Evolutionary conservation across 2,888 invertebrate species (phyloP).

Genomic region (Alviniconcha strummeri): DNA sequence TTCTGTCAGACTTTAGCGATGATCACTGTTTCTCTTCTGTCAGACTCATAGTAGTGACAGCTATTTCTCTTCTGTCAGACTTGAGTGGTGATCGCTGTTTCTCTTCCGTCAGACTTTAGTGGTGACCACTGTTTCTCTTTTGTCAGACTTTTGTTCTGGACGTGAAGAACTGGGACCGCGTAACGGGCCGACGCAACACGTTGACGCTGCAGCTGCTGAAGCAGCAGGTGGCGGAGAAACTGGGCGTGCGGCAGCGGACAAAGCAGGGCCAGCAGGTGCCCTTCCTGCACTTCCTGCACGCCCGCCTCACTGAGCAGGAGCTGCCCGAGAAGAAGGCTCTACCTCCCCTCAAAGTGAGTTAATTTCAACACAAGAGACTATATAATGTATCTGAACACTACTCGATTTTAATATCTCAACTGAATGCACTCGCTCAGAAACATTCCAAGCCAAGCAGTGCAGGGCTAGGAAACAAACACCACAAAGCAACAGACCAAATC

Average conservation of each 20-base stretch:
- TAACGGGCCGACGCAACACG: conserved; percentile 61
- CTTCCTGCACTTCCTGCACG: conserved; percentile 59
- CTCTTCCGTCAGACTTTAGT: no score
- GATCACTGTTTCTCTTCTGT: no score
- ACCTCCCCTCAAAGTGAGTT: conserved; percentile 54
- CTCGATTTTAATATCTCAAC: no score
- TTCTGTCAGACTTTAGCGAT: no score
- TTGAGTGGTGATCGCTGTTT: no score
- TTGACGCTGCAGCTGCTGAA: conserved; percentile 59
- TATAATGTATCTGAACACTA: no score
- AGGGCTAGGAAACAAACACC: no score
- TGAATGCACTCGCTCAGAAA: no score
- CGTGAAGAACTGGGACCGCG: conserved; percentile 68
- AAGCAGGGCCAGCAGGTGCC: conserved; percentile 59
- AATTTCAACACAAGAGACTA: no score
- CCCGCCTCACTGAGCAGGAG: conserved; percentile 58
- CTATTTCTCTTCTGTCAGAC: no score
- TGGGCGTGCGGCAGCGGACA: conserved; percentile 55
- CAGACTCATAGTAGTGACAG: no score
- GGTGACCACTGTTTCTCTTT: not conserved
- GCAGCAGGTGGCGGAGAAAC: conserved; percentile 49
- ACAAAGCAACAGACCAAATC: conserved; percentile 44
- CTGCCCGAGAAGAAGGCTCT: conserved; percentile 52
- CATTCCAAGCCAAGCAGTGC: no score
- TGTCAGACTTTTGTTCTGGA: conserved; percentile 61